Evolutionary conservation across 1,140 invertebrate species (phyloP).

Genomic region (Akabosia matsudoensis): DNA sequence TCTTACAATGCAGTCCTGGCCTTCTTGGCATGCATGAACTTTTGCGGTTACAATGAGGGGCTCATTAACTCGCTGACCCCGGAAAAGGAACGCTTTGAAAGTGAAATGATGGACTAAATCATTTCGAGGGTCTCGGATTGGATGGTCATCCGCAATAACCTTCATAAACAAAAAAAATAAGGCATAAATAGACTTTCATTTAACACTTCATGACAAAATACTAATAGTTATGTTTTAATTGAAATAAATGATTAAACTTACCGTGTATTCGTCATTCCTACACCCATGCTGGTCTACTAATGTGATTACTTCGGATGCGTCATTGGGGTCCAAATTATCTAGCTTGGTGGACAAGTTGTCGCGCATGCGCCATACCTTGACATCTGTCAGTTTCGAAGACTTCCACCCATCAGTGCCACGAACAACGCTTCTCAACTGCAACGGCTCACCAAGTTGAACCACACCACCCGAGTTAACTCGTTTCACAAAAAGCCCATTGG

Average conservation of each 20-base stretch:
- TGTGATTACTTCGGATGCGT: slow-evolving; percentile 46
- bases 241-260: not conserved
- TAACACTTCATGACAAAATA: no score
- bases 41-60: slow-evolving; percentile 46
- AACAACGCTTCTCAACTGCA: slow-evolving; percentile 44
- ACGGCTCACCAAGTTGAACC: slow-evolving; percentile 43
- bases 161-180: not conserved
- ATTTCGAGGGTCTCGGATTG: slow-evolving; percentile 42
- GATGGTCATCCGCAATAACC: slow-evolving; percentile 43
- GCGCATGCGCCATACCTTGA: slow-evolving; percentile 47
- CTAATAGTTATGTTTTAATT: no score
- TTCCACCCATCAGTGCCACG: slow-evolving; percentile 44
- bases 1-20: slow-evolving; percentile 28
- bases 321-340: slow-evolving; percentile 40
- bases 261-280: slow-evolving; percentile 41
- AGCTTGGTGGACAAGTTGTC: slow-evolving; percentile 25
- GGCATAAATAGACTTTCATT: not conserved
- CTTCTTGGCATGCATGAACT: slow-evolving; percentile 46
- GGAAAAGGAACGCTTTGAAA: slow-evolving; percentile 46
- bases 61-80: slow-evolving; percentile 44
- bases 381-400: slow-evolving; percentile 40
- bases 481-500: slow-evolving; percentile 43
- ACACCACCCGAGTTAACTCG: slow-evolving; percentile 45
- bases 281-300: slow-evolving; percentile 43
- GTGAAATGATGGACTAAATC: slow-evolving; percentile 45